phyloP scores from a whole-genome alignment of 1,140 invertebrate genomes.

The Yoshiicerus persimilis region DNA sequence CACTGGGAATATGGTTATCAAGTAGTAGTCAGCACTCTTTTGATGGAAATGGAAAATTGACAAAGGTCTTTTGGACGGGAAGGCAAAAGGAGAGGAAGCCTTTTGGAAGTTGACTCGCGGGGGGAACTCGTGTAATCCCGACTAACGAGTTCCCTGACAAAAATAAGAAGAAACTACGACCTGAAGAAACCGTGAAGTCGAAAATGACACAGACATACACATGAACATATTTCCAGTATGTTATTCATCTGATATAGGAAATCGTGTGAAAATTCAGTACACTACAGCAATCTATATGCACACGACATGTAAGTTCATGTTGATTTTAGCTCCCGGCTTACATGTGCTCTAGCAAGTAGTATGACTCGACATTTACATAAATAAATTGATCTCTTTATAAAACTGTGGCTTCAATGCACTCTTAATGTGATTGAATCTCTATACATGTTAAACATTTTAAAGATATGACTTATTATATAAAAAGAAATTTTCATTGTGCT shows the following conservation, averaged over 20 bases:
- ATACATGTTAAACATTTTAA: background rate
- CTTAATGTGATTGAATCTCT: too few species aligned
- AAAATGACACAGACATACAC: background rate
- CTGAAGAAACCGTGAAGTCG: background rate
- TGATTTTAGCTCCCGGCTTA: background rate
- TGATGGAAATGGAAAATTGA: conserved; percentile 9
- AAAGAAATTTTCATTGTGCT: too few species aligned
- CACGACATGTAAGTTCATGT: background rate
- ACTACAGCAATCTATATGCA: background rate
- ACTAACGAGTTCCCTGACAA: conserved; percentile 12
- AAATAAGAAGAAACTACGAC: conserved; percentile 20
- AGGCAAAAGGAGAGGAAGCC: background rate
- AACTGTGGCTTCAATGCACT: background rate
- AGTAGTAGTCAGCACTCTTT: conserved; percentile 15
- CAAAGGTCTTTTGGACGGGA: background rate
- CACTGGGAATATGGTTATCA: conserved; percentile 11
- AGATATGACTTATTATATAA: too few species aligned
- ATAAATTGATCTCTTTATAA: background rate
- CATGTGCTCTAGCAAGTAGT: background rate
- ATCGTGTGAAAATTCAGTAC: background rate
- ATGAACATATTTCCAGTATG: background rate
- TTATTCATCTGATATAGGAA: background rate
- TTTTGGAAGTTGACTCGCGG: background rate
- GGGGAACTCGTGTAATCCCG: background rate
- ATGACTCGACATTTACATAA: background rate